Base-by-base conservation (phyloP, 1,140 invertebrate species). In the Arctopsyche grandis region DNA sequence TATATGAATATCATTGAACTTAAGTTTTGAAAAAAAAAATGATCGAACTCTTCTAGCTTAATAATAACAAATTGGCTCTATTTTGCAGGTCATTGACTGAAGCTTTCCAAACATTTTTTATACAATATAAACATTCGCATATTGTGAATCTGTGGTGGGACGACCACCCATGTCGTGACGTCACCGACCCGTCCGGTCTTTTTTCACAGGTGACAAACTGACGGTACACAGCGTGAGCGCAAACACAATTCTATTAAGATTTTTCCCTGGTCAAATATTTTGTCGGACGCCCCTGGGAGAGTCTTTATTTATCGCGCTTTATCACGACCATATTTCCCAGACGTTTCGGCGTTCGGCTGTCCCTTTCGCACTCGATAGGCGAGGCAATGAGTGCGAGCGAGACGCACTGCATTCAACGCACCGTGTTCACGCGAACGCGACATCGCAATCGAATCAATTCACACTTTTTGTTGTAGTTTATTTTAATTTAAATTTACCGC, bases 241-340 rank as follows among this genome's bases (percentile, higher is more conserved):
- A 79, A 75, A 71, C 78, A 77, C 81, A 78, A 82, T 74, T 82
- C 81, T 79, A 82, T 80, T 81, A 81, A 77, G 78, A 75, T 79
- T 60, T 52, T 52, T 78, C 63, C 70, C 75, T 77, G 81, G 58
- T 82, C 70, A 79, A 82, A 79, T 82, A 82, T 79, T 82, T 76
- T 79, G 75, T 77, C 71, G 69, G 78, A 74, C 69, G 74, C 75
- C 81, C 75, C 78, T 63, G 52, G 78, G 75, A 43, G 79, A 79
- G 78, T 24, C 63, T 82, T 82, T 77, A 79, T 82, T 82, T 82
- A 82, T 82, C 71, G 69, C 46, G 60, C 77, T 82, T 79, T 82
- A 79, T 79, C 81, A 79, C 76, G 81, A 74, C 70, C 78, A 71
- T 71, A 74, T 81, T 71, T 71, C 52, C 56, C 70, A 75, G 26